Evolutionary conservation across 1,140 invertebrate species (phyloP).

Genomic region (Adelges cooleyi): DNA sequence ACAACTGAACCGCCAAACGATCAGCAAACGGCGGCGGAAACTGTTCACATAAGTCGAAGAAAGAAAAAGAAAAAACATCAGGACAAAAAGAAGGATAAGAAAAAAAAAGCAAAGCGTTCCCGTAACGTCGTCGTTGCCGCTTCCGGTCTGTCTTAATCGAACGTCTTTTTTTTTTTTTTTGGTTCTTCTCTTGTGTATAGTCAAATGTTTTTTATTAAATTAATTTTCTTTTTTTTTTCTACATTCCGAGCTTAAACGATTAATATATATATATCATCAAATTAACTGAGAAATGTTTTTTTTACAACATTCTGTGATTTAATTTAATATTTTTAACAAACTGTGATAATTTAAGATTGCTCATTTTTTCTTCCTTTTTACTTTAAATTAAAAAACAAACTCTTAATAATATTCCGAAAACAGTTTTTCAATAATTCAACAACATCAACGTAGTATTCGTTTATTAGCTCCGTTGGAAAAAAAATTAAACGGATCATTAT

Average conservation of each 20-base stretch:
- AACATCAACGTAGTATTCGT: too few relatives aligned
- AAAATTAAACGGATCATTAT: too few relatives aligned
- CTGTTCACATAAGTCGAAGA: slow-evolving; percentile 4
- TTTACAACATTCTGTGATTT: slow-evolving; percentile 13
- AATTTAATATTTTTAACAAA: slow-evolving; percentile 23
- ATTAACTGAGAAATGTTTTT: background rate
- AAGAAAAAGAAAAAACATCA: slow-evolving; percentile 22
- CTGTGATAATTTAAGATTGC: slow-evolving; percentile 26
- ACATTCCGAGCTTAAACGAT: slow-evolving; percentile 23
- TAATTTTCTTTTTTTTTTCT: background rate
- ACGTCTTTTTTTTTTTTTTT: too few relatives aligned
- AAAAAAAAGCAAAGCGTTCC: slow-evolving; percentile 22
- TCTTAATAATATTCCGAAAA: too few relatives aligned
- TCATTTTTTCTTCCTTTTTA: slow-evolving; percentile 12
- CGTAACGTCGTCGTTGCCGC: too few relatives aligned
- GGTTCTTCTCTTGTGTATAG: too few relatives aligned
- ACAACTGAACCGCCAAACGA: background rate
- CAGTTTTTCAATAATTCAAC: too few relatives aligned
- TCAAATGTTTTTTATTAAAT: slow-evolving; percentile 13
- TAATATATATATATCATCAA: background rate
- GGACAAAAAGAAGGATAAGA: slow-evolving; percentile 21
- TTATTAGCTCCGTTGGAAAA: too few relatives aligned
- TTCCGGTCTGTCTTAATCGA: too few relatives aligned
- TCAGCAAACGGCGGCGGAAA: background rate
- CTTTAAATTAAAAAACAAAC: background rate